Percentiles rank a stretch among this genome's conserved stretches.
Conservation (phyloP, 1,140 invertebrate species). For the Drosophila repleta region DNA sequence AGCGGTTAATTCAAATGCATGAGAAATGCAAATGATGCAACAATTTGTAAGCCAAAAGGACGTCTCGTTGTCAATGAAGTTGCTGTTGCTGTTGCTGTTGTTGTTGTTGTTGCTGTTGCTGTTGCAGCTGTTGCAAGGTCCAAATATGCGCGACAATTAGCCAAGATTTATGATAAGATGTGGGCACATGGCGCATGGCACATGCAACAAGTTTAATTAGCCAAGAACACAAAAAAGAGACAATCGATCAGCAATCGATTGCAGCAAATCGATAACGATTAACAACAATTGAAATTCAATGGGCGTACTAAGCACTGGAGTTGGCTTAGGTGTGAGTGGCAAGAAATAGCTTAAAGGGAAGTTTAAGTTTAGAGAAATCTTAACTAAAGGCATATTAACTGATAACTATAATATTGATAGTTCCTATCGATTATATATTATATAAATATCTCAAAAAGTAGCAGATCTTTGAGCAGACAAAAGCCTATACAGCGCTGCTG, state of each 20-base stretch:
- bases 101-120: background rate
- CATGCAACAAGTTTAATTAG: slow-evolving; percentile 1
- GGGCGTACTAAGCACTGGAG: too few relatives aligned
- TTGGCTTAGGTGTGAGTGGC: too few relatives aligned
- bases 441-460: too few relatives aligned
- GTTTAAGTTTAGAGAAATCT: too few relatives aligned
- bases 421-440: too few relatives aligned
- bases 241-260: slow-evolving; percentile 1
- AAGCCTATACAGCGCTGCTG: too few relatives aligned
- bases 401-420: too few relatives aligned
- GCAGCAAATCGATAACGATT: background rate
- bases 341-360: too few relatives aligned
- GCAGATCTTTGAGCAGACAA: too few relatives aligned
- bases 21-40: slow-evolving; percentile 79
- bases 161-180: slow-evolving; percentile 60
- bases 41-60: slow-evolving; percentile 61
- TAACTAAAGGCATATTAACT: too few relatives aligned
- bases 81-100: slow-evolving; percentile 8
- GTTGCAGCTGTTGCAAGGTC: background rate
- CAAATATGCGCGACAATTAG: slow-evolving; percentile 58
- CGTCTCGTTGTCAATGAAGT: slow-evolving; percentile 19
- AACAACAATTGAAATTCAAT: too few relatives aligned
- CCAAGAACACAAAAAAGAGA: background rate
- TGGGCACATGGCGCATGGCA: background rate
- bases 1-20: slow-evolving; percentile 81